These are phyloP conservation scores for Aldrovandia affinis DNA, from an alignment of 2,797 vertebrate species.

Conservation along the genomic window DNA sequence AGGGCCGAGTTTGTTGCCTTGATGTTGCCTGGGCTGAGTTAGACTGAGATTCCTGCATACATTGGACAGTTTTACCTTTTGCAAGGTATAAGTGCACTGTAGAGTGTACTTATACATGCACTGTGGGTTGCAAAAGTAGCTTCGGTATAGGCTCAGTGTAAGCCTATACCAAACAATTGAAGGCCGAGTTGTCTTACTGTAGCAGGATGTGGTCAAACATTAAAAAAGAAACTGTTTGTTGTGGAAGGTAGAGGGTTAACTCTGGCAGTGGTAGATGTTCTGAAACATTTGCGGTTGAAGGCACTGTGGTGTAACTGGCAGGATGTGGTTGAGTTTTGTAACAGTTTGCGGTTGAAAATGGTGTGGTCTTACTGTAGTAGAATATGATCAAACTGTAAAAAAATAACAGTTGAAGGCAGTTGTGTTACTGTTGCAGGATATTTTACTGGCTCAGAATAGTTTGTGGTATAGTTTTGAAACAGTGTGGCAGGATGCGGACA, in stretches of 20 bases:
- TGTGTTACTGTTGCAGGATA: slow-evolving; percentile 55
- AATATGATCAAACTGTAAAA: slow-evolving; percentile 53
- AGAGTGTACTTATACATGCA: not conserved
- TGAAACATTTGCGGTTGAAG: too few species aligned
- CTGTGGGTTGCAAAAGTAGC: not conserved
- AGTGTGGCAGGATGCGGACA: not conserved
- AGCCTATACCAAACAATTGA: too few species aligned
- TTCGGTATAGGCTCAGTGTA: not conserved
- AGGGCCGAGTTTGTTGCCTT: slow-evolving; percentile 32
- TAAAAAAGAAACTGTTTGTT: too few species aligned
- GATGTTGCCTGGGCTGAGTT: slow-evolving; percentile 44
- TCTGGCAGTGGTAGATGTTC: too few species aligned
- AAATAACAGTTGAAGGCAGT: slow-evolving; percentile 68
- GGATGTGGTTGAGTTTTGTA: too few species aligned
- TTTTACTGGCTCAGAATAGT: not conserved
- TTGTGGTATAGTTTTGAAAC: not conserved
- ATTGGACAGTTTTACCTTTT: slow-evolving; percentile 23
- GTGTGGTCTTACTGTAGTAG: not conserved
- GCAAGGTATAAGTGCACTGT: not conserved
- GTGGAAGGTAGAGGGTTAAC: too few species aligned
- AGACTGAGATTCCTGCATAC: slow-evolving; percentile 43
- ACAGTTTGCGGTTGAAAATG: not conserved
- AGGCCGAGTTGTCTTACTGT: too few species aligned
- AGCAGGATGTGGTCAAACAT: too few species aligned
- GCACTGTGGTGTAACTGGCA: too few species aligned